These are phyloP conservation scores for Caenorhabditis latens DNA, from an alignment of 1,140 invertebrate species.

Conservation along the genomic window DNA sequence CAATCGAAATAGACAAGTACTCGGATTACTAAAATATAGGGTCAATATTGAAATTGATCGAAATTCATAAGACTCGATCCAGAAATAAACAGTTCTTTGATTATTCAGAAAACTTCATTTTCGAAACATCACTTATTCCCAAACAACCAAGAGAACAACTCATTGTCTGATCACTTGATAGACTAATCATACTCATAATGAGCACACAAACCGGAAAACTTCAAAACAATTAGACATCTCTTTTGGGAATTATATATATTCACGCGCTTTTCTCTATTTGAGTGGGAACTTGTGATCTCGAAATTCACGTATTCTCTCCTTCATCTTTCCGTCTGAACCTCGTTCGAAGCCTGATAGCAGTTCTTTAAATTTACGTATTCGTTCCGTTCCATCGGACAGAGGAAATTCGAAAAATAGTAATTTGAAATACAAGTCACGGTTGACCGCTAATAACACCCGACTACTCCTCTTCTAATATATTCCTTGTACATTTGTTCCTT, in stretches of 20 bases:
- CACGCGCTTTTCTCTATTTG: slow-evolving; percentile 4
- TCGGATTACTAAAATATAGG: too few relatives aligned
- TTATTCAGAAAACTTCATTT: too few relatives aligned
- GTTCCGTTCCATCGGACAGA: neutral
- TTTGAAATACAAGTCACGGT: neutral
- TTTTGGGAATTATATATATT: neutral
- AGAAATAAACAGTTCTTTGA: too few relatives aligned
- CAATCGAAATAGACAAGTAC: too few relatives aligned
- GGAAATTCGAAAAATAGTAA: neutral
- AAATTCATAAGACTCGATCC: too few relatives aligned
- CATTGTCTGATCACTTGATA: neutral
- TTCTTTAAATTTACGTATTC: neutral
- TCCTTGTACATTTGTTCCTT: neutral
- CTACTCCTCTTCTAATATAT: neutral
- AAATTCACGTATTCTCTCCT: neutral
- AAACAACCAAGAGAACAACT: neutral
- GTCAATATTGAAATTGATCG: too few relatives aligned
- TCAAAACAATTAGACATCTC: neutral
- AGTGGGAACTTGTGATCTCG: slow-evolving; percentile 2
- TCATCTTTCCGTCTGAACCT: too few relatives aligned
- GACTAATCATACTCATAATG: neutral
- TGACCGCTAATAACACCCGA: neutral
- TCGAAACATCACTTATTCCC: too few relatives aligned
- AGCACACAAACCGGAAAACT: neutral
- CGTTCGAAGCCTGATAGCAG: neutral